A percentile compares a stretch with the other conserved stretches of the same genome.
Conservation (phyloP, 2,888 invertebrate species). For the Liopterus haemorrhoidalis region DNA sequence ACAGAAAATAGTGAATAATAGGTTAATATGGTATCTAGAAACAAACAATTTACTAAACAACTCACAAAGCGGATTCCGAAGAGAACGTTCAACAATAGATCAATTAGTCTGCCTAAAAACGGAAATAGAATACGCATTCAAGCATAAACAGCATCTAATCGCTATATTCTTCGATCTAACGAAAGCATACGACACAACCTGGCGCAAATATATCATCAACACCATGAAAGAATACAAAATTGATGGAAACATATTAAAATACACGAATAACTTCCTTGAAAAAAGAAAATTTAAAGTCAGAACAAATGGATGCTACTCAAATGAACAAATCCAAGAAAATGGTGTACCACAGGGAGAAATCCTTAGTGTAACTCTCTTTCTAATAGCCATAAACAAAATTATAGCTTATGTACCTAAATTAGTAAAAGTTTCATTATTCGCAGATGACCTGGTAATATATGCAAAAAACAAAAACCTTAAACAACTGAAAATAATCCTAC, state of each 20-base stretch:
- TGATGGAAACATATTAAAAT: slow-evolving; percentile 3
- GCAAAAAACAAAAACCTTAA: too few species aligned
- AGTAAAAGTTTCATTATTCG: background rate
- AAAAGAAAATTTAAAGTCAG: slow-evolving; percentile 12
- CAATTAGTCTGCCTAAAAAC: slow-evolving; percentile 4
- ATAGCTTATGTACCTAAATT: background rate
- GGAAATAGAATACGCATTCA: slow-evolving; percentile 13
- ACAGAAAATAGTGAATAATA: slow-evolving; percentile 15
- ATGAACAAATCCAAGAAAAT: slow-evolving; percentile 3
- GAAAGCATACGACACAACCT: slow-evolving; percentile 14
- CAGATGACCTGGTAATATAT: background rate
- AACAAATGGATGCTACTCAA: background rate
- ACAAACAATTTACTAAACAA: slow-evolving; percentile 7
- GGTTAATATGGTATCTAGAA: slow-evolving; percentile 12
- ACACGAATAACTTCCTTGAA: slow-evolving; percentile 3
- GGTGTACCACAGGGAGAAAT: slow-evolving; percentile 8
- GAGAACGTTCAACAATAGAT: slow-evolving; percentile 7
- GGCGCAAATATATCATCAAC: slow-evolving; percentile 1
- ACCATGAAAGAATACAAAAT: slow-evolving; percentile 6
- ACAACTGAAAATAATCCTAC: too few species aligned
- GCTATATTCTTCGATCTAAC: slow-evolving; percentile 8
- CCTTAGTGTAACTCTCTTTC: slow-evolving; percentile 7
- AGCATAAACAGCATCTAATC: slow-evolving; percentile 7
- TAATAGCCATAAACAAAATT: slow-evolving; percentile 7
- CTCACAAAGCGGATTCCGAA: slow-evolving; percentile 12